A percentile compares a stretch with the other conserved stretches of the same genome.
Conservation (phyloP, 2,797 vertebrate genomes). For the Pangasius krempfi region DNA sequence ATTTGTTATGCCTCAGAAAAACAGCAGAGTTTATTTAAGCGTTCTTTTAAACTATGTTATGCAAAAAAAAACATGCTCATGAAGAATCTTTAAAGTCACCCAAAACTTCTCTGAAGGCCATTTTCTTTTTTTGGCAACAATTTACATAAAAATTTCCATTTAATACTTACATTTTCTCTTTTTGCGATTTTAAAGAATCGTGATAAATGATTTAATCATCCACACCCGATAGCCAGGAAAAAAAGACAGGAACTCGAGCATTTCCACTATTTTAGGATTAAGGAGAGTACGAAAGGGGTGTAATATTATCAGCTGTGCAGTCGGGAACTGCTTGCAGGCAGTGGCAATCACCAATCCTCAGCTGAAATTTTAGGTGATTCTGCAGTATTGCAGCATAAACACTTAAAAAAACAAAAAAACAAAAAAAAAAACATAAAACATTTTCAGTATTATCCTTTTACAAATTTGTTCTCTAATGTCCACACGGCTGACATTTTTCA, state of each 20-base stretch:
- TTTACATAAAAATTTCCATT: neutral
- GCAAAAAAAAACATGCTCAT: neutral
- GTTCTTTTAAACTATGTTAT: neutral
- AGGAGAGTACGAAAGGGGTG: neutral
- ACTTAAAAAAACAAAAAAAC: too few relatives aligned
- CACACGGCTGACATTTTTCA: neutral
- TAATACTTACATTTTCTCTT: neutral
- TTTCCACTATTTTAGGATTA: neutral
- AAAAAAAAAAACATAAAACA: neutral
- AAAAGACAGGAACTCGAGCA: too few relatives aligned
- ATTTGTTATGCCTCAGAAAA: neutral
- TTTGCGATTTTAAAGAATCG: neutral
- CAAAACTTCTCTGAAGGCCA: neutral
- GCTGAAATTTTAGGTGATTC: neutral
- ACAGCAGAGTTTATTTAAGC: neutral
- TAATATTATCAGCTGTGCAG: neutral
- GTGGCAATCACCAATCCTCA: neutral
- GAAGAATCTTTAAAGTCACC: constrained; percentile 24
- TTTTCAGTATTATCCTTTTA: neutral
- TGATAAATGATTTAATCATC: neutral
- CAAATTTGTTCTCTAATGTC: neutral
- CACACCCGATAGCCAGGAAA: too few relatives aligned
- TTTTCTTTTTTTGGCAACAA: neutral
- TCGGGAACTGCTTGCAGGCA: neutral
- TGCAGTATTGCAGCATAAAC: neutral